phyloP scores from a whole-genome alignment of 1,140 invertebrate species.

The Laupala kohalensis region DNA sequence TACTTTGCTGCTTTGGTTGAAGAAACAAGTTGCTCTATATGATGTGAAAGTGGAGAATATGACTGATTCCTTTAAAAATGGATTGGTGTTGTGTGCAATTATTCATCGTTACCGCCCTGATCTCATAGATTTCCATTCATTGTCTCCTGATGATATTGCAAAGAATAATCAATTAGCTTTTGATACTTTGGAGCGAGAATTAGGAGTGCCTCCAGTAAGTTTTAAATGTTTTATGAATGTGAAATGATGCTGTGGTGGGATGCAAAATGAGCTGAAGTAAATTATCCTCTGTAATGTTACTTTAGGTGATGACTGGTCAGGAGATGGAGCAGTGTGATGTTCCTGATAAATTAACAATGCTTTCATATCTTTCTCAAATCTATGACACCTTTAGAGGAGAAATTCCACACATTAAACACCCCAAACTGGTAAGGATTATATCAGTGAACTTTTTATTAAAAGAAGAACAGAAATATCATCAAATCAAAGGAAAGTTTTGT shows the following conservation, averaged over 20 bases:
- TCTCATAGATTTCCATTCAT: constrained; percentile 57
- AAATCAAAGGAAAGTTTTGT: no score
- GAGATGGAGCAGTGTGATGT: constrained; percentile 59
- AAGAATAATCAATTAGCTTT: constrained; percentile 70
- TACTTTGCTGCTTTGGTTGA: constrained; percentile 60
- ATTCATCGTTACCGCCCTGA: constrained; percentile 79
- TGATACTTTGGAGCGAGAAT: constrained; percentile 62
- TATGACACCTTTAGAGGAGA: constrained; percentile 71
- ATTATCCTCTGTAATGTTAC: constrained; percentile 14
- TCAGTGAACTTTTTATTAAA: no score
- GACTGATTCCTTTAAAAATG: constrained; percentile 56
- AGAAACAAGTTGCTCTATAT: constrained; percentile 54
- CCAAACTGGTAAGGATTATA: constrained; percentile 46
- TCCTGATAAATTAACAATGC: constrained; percentile 62
- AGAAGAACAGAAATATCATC: no score
- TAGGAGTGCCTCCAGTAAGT: constrained; percentile 54
- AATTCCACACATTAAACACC: constrained; percentile 67
- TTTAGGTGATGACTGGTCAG: constrained; percentile 61
- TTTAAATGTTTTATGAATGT: constrained; percentile 6
- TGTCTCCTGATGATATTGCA: constrained; percentile 46
- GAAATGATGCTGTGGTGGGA: neutral
- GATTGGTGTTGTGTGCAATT: constrained; percentile 68
- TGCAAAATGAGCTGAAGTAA: neutral
- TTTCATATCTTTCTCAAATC: constrained; percentile 75
- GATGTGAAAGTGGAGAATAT: constrained; percentile 55